These are phyloP conservation scores for Pitta sordida DNA, from an alignment of 2,113 vertebrate genomes.

Conservation along the genomic window DNA sequence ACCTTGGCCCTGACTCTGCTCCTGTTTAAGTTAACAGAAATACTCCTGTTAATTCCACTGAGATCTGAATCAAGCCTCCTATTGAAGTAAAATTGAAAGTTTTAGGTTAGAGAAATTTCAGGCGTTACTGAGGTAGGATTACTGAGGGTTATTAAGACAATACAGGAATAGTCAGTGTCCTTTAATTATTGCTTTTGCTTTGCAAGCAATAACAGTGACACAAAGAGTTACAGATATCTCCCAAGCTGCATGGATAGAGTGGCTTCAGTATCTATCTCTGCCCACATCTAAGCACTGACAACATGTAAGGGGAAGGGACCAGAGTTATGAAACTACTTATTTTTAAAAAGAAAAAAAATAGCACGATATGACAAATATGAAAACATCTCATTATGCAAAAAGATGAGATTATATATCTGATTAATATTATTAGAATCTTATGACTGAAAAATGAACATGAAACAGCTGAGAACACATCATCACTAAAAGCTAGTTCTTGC, in stretches of 20 bases:
- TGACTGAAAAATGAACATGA: background rate
- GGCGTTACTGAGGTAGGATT: background rate
- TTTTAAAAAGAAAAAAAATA: background rate
- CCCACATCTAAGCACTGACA: background rate
- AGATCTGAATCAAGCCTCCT: background rate
- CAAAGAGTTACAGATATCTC: background rate
- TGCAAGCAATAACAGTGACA: background rate
- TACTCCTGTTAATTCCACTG: background rate
- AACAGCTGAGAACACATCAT: background rate
- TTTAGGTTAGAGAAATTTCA: background rate
- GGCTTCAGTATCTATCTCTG: background rate
- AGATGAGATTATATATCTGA: background rate
- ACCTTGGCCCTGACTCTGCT: constrained; percentile 1
- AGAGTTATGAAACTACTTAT: fast-evolving
- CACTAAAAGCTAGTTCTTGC: background rate
- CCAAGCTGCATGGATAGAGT: background rate
- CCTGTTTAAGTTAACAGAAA: background rate
- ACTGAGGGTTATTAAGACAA: background rate
- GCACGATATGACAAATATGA: background rate
- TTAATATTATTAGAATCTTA: background rate
- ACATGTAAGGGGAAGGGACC: background rate
- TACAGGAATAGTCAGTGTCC: background rate
- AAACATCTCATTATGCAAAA: background rate
- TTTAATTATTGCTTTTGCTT: background rate
- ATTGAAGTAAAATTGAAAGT: background rate